Conservation (phyloP, 2,113 vertebrate genomes). For the Colistium nudipinnis region DNA sequence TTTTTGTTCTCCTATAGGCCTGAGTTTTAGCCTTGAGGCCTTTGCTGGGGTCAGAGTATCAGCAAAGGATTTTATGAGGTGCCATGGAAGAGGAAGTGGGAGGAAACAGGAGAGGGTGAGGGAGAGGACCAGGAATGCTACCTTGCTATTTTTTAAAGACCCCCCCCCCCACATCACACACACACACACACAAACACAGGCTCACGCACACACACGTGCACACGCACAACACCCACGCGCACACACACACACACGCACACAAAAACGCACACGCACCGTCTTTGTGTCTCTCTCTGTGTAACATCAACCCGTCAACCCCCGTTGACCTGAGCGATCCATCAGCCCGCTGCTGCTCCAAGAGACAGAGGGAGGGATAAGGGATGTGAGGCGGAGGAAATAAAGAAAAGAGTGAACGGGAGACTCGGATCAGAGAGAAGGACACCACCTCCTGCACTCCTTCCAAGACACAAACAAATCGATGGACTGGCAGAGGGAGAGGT, state of each 20-base stretch:
- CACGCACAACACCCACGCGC: slow-evolving; percentile 2
- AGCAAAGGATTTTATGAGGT: slow-evolving; percentile 23
- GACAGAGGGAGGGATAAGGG: slow-evolving; percentile 31
- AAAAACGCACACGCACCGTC: slow-evolving; percentile 11
- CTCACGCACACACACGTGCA: background rate
- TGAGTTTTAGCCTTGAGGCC: background rate
- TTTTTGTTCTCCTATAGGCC: background rate
- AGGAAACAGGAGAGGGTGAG: background rate
- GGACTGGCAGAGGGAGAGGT: background rate
- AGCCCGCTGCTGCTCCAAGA: slow-evolving; percentile 35
- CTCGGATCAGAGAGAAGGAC: slow-evolving; percentile 14
- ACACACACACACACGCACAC: background rate
- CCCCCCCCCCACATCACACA: no score
- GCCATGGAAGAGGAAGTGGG: background rate
- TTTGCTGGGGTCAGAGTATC: slow-evolving; percentile 26
- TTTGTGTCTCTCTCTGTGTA: slow-evolving; percentile 53
- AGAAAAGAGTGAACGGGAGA: slow-evolving; percentile 18
- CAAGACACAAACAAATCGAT: slow-evolving; percentile 1
- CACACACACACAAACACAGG: slow-evolving; percentile 9
- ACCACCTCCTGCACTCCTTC: background rate
- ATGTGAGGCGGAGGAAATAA: slow-evolving; percentile 36
- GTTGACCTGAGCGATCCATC: slow-evolving; percentile 64
- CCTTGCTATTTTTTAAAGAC: slow-evolving; percentile 1
- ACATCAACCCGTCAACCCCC: slow-evolving; percentile 69
- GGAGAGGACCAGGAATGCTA: slow-evolving; percentile 7